Evolutionary conservation across 2,113 vertebrate genomes (phyloP).

Genomic region (Protomyctophum bolini): DNA sequence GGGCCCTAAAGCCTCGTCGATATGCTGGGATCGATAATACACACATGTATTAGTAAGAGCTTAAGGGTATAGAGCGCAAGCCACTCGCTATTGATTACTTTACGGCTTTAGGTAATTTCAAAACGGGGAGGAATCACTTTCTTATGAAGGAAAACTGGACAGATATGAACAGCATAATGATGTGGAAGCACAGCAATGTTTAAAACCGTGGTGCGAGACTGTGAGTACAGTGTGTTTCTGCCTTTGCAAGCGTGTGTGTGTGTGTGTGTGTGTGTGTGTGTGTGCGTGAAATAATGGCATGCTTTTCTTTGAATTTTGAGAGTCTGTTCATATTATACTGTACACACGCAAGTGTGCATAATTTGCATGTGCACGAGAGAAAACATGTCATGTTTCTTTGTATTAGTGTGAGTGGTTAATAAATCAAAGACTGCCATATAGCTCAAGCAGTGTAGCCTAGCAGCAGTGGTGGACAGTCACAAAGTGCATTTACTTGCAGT

Average conservation of each 20-base stretch:
- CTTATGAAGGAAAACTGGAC: background rate
- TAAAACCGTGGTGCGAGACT: too few species aligned
- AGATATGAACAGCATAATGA: too few species aligned
- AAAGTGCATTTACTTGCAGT: too few species aligned
- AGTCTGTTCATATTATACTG: too few species aligned
- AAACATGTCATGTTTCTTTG: constrained; percentile 21
- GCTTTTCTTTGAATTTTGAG: background rate
- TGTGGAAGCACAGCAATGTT: too few species aligned
- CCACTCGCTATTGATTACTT: constrained; percentile 16
- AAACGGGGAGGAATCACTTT: constrained; percentile 1
- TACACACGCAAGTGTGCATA: too few species aligned
- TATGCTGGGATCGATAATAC: constrained; percentile 36
- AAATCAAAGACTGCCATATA: constrained; percentile 51
- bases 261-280: background rate
- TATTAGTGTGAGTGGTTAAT: constrained; percentile 45
- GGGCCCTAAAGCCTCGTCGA: constrained; percentile 30
- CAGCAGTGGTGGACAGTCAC: background rate
- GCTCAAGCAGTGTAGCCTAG: constrained; percentile 52
- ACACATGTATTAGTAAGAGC: constrained; percentile 13
- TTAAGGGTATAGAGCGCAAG: constrained; percentile 21
- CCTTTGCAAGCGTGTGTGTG: background rate
- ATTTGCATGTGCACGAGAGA: background rate
- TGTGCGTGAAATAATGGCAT: background rate
- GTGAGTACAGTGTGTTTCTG: too few species aligned
- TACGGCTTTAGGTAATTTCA: constrained; percentile 23